phyloP scores from a whole-genome alignment of 2,113 vertebrate species.

The Hepsetus odoe region DNA sequence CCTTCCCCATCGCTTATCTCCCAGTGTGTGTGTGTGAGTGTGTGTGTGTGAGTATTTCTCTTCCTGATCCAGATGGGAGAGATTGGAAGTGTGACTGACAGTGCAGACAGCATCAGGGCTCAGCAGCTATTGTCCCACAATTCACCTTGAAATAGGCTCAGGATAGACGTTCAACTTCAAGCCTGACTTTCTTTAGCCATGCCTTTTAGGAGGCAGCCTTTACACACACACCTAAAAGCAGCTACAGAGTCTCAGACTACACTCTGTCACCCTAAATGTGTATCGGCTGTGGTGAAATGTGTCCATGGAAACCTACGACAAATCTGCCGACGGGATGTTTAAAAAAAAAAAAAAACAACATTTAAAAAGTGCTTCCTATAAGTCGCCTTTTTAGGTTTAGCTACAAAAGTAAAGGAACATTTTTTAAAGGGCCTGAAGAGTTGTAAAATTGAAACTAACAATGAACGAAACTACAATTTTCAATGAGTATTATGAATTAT shows the following conservation, averaged over 20 bases:
- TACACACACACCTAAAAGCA: slow-evolving; percentile 22
- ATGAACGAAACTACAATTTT: too few relatives aligned
- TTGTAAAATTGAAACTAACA: too few relatives aligned
- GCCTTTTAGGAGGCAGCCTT: not conserved
- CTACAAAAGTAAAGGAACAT: too few relatives aligned
- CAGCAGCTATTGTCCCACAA: slow-evolving; percentile 49
- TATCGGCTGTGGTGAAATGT: not conserved
- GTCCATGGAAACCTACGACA: not conserved
- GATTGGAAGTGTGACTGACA: slow-evolving; percentile 47
- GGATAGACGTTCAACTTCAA: slow-evolving; percentile 32
- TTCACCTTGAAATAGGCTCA: slow-evolving; percentile 51
- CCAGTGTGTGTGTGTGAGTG: too few relatives aligned
- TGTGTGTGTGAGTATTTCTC: not conserved
- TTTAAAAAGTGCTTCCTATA: too few relatives aligned
- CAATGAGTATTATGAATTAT: too few relatives aligned
- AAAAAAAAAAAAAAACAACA: too few relatives aligned
- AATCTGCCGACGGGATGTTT: too few relatives aligned
- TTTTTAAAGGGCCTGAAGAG: too few relatives aligned
- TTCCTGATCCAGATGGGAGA: slow-evolving; percentile 37
- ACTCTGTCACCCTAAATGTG: not conserved
- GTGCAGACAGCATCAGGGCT: slow-evolving; percentile 15
- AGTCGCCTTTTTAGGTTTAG: too few relatives aligned
- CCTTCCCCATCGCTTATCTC: slow-evolving; percentile 37
- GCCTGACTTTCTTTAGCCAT: slow-evolving; percentile 22
- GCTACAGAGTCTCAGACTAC: not conserved